phyloP scores from a whole-genome alignment of 2,797 vertebrate species.

The Micrastur ruficollis region DNA sequence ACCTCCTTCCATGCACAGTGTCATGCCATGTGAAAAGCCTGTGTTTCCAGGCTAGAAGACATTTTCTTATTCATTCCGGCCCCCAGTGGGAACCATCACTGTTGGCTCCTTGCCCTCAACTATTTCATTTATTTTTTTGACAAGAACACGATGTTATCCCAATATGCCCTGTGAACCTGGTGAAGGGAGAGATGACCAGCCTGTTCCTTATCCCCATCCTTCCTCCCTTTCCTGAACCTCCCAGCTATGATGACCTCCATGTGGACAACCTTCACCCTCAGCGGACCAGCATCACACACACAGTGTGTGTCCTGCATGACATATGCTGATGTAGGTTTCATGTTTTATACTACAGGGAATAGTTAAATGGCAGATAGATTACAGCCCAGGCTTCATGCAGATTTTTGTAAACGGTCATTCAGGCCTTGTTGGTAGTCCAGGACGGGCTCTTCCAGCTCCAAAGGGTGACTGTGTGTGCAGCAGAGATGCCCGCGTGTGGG shows the following conservation, averaged over 20 bases:
- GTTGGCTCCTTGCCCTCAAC: background rate
- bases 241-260: rapidly evolving
- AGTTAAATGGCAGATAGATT: background rate
- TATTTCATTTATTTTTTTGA: background rate
- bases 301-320: background rate
- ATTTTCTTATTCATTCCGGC: background rate
- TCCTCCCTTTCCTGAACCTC: background rate
- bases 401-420: background rate
- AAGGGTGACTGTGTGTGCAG: background rate
- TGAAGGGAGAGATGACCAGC: background rate
- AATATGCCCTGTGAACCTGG: background rate
- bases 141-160: background rate
- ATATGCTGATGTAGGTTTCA: background rate
- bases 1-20: background rate
- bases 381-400: background rate
- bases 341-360: background rate
- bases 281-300: too few relatives aligned
- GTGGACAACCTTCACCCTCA: background rate
- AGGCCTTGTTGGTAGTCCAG: background rate
- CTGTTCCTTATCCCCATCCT: background rate
- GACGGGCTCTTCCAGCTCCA: background rate
- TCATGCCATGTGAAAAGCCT: background rate
- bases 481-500: background rate
- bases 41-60: background rate
- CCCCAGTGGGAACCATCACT: background rate